A percentile compares a stretch with the other conserved stretches of the same genome.
These are phyloP conservation scores for Teleogryllus oceanicus DNA, from an alignment of 2,888 invertebrate genomes.

Conservation along the genomic window DNA sequence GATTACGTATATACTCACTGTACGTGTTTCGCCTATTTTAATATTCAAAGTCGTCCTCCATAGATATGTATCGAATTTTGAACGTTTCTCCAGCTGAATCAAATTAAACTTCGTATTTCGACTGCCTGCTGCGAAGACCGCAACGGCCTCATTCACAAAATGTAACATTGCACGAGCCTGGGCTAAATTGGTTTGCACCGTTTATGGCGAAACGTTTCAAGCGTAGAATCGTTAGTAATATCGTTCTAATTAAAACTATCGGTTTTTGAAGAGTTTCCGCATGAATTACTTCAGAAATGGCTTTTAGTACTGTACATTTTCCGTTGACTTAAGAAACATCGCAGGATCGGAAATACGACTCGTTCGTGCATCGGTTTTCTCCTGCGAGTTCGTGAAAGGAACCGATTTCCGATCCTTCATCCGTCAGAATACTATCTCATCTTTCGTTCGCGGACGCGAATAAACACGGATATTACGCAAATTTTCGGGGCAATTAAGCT, in stretches of 20 bases:
- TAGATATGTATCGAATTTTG: slow-evolving; percentile 18
- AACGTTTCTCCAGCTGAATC: not conserved
- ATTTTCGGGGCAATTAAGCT: no score
- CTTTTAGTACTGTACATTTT: not conserved
- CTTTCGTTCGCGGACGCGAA: no score
- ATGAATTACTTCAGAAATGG: not conserved
- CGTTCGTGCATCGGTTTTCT: no score
- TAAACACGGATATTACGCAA: no score
- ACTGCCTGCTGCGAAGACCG: not conserved
- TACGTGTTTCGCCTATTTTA: slow-evolving; percentile 6
- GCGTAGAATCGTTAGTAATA: not conserved
- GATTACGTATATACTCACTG: not conserved
- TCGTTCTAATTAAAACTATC: slow-evolving; percentile 18
- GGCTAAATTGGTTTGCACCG: not conserved
- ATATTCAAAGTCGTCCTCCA: slow-evolving; percentile 1
- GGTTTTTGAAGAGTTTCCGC: not conserved
- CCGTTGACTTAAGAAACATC: no score
- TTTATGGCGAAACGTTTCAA: not conserved
- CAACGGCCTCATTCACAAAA: not conserved
- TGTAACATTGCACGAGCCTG: not conserved
- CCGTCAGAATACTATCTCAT: no score
- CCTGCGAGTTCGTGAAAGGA: no score
- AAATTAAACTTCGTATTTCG: not conserved
- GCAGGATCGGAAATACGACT: no score
- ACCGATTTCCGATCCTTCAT: no score